Evolutionary conservation across 2,888 invertebrate genomes (phyloP), one percentile per base, ranked within the genome.

Genomic region (Yponomeuta malinellus): DNA sequence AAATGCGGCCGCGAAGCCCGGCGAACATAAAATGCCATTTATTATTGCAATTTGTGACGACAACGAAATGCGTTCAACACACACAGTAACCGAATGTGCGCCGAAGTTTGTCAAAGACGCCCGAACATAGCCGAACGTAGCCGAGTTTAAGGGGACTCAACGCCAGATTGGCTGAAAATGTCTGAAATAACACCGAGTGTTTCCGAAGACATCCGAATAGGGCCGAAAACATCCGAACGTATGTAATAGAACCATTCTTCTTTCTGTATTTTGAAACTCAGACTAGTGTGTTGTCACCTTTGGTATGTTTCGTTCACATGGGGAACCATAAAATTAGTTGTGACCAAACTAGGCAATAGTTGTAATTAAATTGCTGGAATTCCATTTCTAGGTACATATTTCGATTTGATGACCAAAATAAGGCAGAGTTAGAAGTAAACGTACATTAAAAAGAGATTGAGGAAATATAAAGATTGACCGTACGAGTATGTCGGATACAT

Each of bases 1-100:
- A 71, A 72, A 72, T 68, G 70, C 63, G 70, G 70, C 64, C 23
- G 10, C 37, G 70, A 37, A 67, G 29, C 33, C 65, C 65, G 29
- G 23, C 23, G 68, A n/a, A 68, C 48, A 68, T 68, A 68, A 68
- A 68, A 68, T 68, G 33, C 68, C 48, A 68, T 68, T 68, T 68
- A 68, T 68, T 68, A 67, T 67, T 68, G 68, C 68, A 68, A 48
- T 48, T 68, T 68, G 37, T 48, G 43, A 59, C 68, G 43, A 68
- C 48, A 8, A 68, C 43, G 48, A 59, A 59, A 59, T 5, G 12
- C 52, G 12, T 59, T 59, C 4, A 15, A 15, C 52, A 59, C 52
- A 59, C 52, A 15, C 15, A 15, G 52, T 15, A 15, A 15, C 52
- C 52, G 52, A 59, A 15, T 15, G 15, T 12, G 12, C 12, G 15